phyloP scores from a whole-genome alignment of 2,113 vertebrate genomes.

The Plecturocebus donacophilus region DNA sequence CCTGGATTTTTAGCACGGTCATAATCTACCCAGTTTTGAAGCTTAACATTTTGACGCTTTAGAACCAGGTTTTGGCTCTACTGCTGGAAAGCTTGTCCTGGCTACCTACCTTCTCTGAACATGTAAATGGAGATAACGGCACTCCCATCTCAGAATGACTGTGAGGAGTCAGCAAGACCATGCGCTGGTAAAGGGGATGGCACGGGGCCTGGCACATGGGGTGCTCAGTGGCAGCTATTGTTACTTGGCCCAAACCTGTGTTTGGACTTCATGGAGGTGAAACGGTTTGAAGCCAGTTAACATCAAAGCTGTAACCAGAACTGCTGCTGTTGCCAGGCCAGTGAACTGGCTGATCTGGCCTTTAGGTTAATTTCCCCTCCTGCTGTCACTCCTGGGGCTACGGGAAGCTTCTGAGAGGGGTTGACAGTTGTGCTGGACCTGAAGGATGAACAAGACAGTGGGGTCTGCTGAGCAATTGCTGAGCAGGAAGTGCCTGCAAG shows the following conservation, averaged over 20 bases:
- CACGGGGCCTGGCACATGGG: fast-evolving
- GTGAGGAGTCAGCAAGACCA: neutral
- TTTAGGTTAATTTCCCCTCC: neutral
- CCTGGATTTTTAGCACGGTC: neutral
- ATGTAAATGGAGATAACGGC: fast-evolving
- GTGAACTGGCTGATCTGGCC: neutral
- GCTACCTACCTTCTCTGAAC: neutral
- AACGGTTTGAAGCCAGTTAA: neutral
- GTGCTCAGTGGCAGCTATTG: neutral
- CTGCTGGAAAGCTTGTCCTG: neutral
- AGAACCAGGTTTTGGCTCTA: neutral
- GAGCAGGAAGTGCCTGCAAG: neutral
- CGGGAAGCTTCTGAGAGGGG: too few relatives aligned
- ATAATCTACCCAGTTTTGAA: neutral
- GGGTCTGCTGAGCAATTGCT: too few relatives aligned
- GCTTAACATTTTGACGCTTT: neutral
- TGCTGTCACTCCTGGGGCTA: neutral
- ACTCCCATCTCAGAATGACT: neutral
- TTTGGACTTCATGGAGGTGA: neutral
- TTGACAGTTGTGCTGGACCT: neutral
- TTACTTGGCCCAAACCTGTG: neutral
- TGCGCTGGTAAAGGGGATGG: fast-evolving
- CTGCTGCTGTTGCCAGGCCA: fast-evolving
- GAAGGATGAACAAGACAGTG: fast-evolving
- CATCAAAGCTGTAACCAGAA: neutral